Evolutionary conservation across 2,888 invertebrate genomes (phyloP).

Genomic region (Chouioia cunea): DNA sequence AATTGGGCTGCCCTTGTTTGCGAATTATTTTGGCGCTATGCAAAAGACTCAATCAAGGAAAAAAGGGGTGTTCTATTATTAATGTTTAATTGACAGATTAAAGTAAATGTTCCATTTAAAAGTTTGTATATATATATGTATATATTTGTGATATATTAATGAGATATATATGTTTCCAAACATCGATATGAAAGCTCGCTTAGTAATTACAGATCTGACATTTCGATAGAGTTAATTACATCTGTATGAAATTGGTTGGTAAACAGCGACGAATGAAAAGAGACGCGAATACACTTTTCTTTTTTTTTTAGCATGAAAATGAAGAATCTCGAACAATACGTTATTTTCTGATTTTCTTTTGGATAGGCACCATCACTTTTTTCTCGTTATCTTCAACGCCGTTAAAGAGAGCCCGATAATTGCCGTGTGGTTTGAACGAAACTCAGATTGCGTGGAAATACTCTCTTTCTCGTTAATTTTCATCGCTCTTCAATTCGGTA

Average conservation of each 20-base stretch:
- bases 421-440: slow-evolving; percentile 22
- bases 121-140: no score
- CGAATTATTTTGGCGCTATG: slow-evolving; percentile 23
- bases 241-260: no score
- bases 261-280: no score
- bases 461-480: background rate
- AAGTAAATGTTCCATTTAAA: no score
- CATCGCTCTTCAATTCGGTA: background rate
- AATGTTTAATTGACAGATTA: no score
- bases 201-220: no score
- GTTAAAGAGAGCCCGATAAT: slow-evolving; percentile 21
- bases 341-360: slow-evolving; percentile 54
- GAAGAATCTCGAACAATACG: slow-evolving; percentile 51
- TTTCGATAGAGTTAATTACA: no score
- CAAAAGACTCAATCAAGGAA: slow-evolving; percentile 15
- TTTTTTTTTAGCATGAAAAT: slow-evolving; percentile 37
- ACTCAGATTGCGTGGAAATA: slow-evolving; percentile 22
- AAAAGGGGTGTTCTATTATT: background rate
- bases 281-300: no score
- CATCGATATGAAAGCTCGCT: no score
- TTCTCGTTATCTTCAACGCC: background rate
- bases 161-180: no score
- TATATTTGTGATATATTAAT: no score
- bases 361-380: slow-evolving; percentile 35
- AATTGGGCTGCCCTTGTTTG: slow-evolving; percentile 34